phyloP scores from a whole-genome alignment of 1,140 invertebrate genomes.

The Hyposmocoma kahamanoa region DNA sequence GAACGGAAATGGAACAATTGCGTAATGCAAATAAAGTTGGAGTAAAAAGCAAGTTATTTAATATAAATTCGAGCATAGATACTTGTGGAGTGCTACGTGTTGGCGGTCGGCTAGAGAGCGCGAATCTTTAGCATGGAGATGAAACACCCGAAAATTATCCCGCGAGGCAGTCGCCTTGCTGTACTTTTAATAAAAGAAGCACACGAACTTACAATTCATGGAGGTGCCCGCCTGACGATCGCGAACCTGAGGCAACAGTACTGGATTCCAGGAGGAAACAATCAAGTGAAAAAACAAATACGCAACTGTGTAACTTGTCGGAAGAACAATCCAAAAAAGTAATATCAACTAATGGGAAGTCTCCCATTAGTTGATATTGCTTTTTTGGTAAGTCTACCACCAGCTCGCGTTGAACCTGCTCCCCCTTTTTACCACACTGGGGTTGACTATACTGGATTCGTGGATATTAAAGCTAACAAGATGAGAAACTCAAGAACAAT shows the following conservation, averaged over 20 bases:
- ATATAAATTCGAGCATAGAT: conserved; percentile 10
- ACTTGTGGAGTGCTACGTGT: conserved; percentile 14
- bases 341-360: conserved; percentile 24
- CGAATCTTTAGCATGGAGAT: background rate
- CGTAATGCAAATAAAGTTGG: background rate
- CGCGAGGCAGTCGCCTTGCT: conserved; percentile 6
- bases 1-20: conserved; percentile 6
- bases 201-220: conserved; percentile 21
- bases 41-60: background rate
- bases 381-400: conserved; percentile 27
- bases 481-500: conserved; percentile 15
- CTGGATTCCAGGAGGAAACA: conserved; percentile 19
- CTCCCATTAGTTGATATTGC: too few species aligned
- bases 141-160: conserved; percentile 16
- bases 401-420: background rate
- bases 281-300: background rate
- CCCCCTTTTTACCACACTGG: conserved; percentile 23
- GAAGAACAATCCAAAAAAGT: conserved; percentile 9
- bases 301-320: conserved; percentile 13
- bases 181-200: conserved; percentile 16
- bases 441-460: conserved; percentile 32
- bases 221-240: conserved; percentile 16
- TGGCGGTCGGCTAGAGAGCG: conserved; percentile 15
- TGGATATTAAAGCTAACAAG: conserved; percentile 16
- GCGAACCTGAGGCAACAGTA: conserved; percentile 17